A percentile compares a stretch with the other conserved stretches of the same genome.
phyloP scores from a whole-genome alignment of 2,888 invertebrate species.

The Conchocele bisecta region DNA sequence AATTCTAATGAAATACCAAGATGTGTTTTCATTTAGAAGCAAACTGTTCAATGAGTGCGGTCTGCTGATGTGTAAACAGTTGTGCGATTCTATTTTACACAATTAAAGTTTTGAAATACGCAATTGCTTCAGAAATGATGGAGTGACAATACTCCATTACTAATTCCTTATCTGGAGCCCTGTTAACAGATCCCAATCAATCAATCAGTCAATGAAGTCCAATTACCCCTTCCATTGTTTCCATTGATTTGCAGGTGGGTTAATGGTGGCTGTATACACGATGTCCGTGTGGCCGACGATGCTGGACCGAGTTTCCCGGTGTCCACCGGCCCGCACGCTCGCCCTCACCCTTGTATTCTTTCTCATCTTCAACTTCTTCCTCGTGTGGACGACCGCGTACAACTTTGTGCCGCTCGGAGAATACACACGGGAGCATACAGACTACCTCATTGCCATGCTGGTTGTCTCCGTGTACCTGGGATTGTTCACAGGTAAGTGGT shows the following conservation, averaged over 20 bases:
- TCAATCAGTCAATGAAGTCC: too few relatives aligned
- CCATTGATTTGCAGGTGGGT: slow-evolving; percentile 77
- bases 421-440: slow-evolving; percentile 82
- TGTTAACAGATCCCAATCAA: too few relatives aligned
- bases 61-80: too few relatives aligned
- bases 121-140: too few relatives aligned
- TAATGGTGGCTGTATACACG: slow-evolving; percentile 76
- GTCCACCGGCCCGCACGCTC: slow-evolving; percentile 75
- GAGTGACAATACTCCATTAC: too few relatives aligned
- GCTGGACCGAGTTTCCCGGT: slow-evolving; percentile 70
- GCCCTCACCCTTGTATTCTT: slow-evolving; percentile 75
- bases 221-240: too few relatives aligned
- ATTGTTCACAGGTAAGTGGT: slow-evolving; percentile 66
- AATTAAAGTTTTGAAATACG: too few relatives aligned
- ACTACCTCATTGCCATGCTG: slow-evolving; percentile 75
- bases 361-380: slow-evolving; percentile 79
- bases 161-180: too few relatives aligned
- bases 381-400: slow-evolving; percentile 83
- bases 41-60: too few relatives aligned
- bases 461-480: slow-evolving; percentile 71
- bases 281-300: slow-evolving; percentile 81
- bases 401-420: slow-evolving; percentile 83
- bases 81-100: too few relatives aligned
- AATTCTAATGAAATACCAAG: too few relatives aligned
- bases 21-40: too few relatives aligned